phyloP scores from a whole-genome alignment of 2,888 invertebrate genomes.

The Hydrotaea diabolus region DNA sequence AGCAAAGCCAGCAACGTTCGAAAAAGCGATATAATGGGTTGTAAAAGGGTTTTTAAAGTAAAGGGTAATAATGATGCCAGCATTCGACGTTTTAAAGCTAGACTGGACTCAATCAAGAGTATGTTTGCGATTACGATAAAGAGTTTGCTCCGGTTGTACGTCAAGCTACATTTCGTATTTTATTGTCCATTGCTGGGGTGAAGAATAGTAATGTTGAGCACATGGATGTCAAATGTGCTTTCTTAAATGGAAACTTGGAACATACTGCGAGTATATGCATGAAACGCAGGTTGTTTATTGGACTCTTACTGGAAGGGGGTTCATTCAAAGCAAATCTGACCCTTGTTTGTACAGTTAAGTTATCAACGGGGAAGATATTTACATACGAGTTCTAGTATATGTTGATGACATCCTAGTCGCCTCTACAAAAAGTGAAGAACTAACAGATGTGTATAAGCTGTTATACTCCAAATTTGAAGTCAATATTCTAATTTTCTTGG shows the following conservation, averaged over 20 bases:
- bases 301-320: background rate
- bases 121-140: too few relatives aligned
- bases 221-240: too few relatives aligned
- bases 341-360: too few relatives aligned
- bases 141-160: slow-evolving; percentile 72
- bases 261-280: too few relatives aligned
- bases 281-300: too few relatives aligned
- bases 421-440: background rate
- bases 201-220: too few relatives aligned
- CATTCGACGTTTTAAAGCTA: background rate
- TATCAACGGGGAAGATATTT: slow-evolving; percentile 20
- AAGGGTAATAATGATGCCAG: too few relatives aligned
- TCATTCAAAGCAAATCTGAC: slow-evolving; percentile 34
- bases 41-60: too few relatives aligned
- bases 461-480: background rate
- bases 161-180: slow-evolving; percentile 57
- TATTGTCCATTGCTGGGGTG: too few relatives aligned
- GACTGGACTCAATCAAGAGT: slow-evolving; percentile 38
- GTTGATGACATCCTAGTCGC: slow-evolving; percentile 30
- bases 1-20: slow-evolving; percentile 26
- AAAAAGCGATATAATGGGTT: slow-evolving; percentile 27
- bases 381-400: slow-evolving; percentile 1
- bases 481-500: background rate
- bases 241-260: too few relatives aligned
- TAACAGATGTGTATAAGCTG: too few relatives aligned